phyloP scores from a whole-genome alignment of 2,797 vertebrate genomes.

The Sebastes matsubarae region DNA sequence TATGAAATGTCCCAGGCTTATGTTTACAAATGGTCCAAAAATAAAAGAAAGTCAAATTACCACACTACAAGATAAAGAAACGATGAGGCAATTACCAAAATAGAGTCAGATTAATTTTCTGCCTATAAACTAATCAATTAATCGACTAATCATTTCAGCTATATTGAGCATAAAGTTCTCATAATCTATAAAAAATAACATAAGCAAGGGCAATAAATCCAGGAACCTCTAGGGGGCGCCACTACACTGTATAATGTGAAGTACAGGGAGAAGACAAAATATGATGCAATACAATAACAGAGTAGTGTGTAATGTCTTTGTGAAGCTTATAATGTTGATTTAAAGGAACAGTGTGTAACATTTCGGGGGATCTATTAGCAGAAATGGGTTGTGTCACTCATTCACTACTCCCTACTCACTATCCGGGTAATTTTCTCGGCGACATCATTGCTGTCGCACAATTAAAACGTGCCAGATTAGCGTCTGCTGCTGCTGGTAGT shows the following conservation, averaged over 20 bases:
- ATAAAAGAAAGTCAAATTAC: neutral
- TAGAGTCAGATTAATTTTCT: neutral
- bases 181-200: neutral
- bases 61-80: neutral
- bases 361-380: no score
- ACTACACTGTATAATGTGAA: neutral
- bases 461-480: no score
- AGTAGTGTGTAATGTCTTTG: neutral
- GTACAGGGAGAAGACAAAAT: neutral
- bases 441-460: no score
- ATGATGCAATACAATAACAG: neutral
- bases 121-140: neutral
- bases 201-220: neutral
- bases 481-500: no score
- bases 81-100: no score
- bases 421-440: no score
- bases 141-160: fast-evolving
- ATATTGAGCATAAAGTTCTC: neutral
- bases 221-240: conserved; percentile 17
- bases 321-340: neutral
- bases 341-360: no score
- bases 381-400: no score
- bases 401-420: no score
- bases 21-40: neutral
- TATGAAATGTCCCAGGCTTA: neutral